Evolutionary conservation across 2,888 invertebrate species (phyloP), one percentile per base, ranked within the genome.

Genomic region (Nipponacmea schrenckii): DNA sequence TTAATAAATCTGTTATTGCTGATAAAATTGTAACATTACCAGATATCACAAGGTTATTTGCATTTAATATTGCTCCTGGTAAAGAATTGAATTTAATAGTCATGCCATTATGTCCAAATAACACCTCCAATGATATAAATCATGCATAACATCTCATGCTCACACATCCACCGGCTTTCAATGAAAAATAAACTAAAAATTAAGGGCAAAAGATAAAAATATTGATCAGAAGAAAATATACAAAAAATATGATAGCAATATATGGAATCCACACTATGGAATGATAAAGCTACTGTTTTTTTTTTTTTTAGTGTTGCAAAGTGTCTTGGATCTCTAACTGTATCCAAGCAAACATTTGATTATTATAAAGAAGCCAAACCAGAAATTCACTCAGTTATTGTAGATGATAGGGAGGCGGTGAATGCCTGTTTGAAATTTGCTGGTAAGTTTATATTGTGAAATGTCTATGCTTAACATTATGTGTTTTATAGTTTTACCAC

Each of bases 351-450:
- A 27, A 78, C 89, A 0, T 81, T 89, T 67, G 86, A 89, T 15
- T 77, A 80, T 48, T 77, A 81, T 46, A 75, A 73, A 50, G 73
- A 80, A 64, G 79, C 84, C 63, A 75, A 82, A 45, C 83, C 83
- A 69, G 80, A 81, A 5, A 81, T 91, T 62, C 80, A 87, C 15
- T 90, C 90, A 4, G 79, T 83, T n/a, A 84, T 90, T 5, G 86
- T 90, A 1, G 76, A 86, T 8, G 91, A 91, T 79, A 82, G 80
- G 62, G 84, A 89, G 27, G 90, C 90, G 4, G 84, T 90, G 0
- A 79, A 83, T 14, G 90, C 90, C 3, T 89, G 89, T 74, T 69
- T 87, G 14, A 74, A 77, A 67, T 89, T 90, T 81, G 87, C 89
- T 78, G 90, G 90, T 90, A 79, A 74, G 71, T 69, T 26, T 65